Evolutionary conservation across 2,888 invertebrate genomes (phyloP), one percentile per base, ranked within the genome.

Genomic region (Teleiodes luculella): DNA sequence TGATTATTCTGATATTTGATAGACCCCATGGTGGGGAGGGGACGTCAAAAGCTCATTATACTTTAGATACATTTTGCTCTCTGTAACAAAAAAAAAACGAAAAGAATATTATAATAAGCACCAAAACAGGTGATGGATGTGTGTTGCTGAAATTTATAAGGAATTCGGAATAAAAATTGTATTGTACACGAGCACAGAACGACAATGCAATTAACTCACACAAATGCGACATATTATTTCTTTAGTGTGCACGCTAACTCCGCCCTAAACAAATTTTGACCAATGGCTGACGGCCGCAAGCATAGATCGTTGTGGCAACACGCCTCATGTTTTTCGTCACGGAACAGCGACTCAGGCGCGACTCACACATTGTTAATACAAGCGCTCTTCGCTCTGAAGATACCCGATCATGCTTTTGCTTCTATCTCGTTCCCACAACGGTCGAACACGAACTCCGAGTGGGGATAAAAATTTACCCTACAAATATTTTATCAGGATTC

Each of bases 341-440:
- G 86, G 83, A 83, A 81, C 82, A 74, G 72, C 89, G 83, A 88
- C 89, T 88, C 89, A 80, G 86, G 89, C 89, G 89, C 89, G 87
- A 87, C 88, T 86, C 88, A 86, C 88, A 88, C 88, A 86, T 85
- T 82, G 86, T 87, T 83, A 84, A 83, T 75, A 72, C 77, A 75
- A 84, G 76, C 82, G 81, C 78, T 84, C 79, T 67, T 82, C 80
- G 76, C 78, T 82, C 79, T 78, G 80, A 86, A 86, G 86, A 86
- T 80, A 87, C 83, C 83, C 79, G 84, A 83, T 83, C 73, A 71
- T 67, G 74, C 69, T 69, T 68, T 66, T 80, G 74, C 57, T 81
- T 78, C 87, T 78, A 69, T 88, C 88, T 78, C 85, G 65, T 74
- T 88, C 74, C 57, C 70, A 70, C 86, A 71, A 72, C 71, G 72